phyloP scores from a whole-genome alignment of 2,797 vertebrate species.

The Peromyscus aztecus region DNA sequence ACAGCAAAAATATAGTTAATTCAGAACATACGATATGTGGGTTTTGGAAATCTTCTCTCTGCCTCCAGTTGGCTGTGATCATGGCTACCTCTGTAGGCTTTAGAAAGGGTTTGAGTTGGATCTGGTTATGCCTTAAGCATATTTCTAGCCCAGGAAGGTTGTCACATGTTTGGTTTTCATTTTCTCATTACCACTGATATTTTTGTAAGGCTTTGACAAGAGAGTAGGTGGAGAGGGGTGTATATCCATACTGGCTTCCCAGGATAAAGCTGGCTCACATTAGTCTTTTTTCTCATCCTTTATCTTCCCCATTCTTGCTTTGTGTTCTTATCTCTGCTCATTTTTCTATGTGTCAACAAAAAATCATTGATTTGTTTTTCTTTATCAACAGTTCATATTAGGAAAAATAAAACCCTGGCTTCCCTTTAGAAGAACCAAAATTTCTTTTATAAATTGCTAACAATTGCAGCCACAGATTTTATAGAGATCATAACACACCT shows the following conservation, averaged over 20 bases:
- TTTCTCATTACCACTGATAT: background rate
- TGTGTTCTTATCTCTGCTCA: slow-evolving; percentile 5
- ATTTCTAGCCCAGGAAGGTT: slow-evolving; percentile 5
- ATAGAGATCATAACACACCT: background rate
- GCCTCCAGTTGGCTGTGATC: background rate
- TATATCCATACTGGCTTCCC: slow-evolving; percentile 3
- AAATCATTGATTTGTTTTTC: background rate
- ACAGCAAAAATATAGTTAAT: background rate
- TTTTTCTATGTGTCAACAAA: background rate
- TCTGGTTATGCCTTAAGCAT: background rate
- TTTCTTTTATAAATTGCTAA: background rate
- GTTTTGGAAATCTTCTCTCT: background rate
- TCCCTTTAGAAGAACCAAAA: background rate
- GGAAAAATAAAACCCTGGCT: background rate
- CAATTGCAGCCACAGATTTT: background rate
- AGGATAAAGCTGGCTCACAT: slow-evolving; percentile 36
- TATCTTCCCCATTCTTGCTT: background rate
- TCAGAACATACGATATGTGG: background rate
- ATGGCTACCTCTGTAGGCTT: background rate
- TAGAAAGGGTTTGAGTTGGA: background rate
- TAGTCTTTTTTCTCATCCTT: slow-evolving; percentile 1
- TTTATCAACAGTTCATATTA: background rate
- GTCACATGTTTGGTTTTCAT: slow-evolving; percentile 16
- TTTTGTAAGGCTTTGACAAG: slow-evolving; percentile 62
- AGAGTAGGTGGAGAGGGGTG: slow-evolving; percentile 14